Conservation (phyloP, 2,113 vertebrate species). For the Nerophis ophidion region DNA sequence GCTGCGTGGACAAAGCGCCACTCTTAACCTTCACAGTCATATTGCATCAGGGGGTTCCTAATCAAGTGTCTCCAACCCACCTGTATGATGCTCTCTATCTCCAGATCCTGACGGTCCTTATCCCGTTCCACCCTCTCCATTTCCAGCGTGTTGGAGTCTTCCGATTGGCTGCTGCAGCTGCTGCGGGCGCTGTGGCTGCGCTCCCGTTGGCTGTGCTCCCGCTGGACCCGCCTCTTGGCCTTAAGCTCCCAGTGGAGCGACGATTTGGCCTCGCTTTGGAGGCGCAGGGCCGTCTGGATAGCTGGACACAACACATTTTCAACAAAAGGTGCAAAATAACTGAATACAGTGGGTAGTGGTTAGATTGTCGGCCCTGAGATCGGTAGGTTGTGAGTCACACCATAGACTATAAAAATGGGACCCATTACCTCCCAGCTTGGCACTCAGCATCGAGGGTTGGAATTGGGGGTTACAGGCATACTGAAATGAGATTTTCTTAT, state of each 20-base stretch:
- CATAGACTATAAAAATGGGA: no score
- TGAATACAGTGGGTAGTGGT: no score
- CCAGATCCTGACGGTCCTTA: constrained; percentile 60
- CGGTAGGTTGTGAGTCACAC: no score
- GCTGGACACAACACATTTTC: constrained; percentile 41
- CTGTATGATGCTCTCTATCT: constrained; percentile 73
- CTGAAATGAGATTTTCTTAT: no score
- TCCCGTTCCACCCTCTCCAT: constrained; percentile 55
- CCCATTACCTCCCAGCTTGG: no score
- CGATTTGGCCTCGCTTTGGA: constrained; percentile 59
- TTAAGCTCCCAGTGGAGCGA: constrained; percentile 70
- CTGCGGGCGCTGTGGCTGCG: constrained; percentile 52
- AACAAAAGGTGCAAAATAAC: no score
- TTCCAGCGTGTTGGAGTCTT: constrained; percentile 49
- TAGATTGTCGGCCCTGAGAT: no score
- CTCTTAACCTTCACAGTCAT: neutral
- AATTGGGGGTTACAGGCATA: no score
- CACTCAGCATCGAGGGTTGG: no score
- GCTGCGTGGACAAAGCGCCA: constrained; percentile 39
- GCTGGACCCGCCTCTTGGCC: constrained; percentile 60
- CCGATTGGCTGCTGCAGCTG: constrained; percentile 61
- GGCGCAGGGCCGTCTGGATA: constrained; percentile 64
- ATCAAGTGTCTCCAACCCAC: constrained; percentile 23
- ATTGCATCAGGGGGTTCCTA: neutral
- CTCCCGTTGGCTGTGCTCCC: constrained; percentile 53